A percentile compares a stretch with the other conserved stretches of the same genome.
These are phyloP conservation scores for Enteromius radiatus DNA, from an alignment of 2,797 vertebrate genomes.

Conservation along the genomic window DNA sequence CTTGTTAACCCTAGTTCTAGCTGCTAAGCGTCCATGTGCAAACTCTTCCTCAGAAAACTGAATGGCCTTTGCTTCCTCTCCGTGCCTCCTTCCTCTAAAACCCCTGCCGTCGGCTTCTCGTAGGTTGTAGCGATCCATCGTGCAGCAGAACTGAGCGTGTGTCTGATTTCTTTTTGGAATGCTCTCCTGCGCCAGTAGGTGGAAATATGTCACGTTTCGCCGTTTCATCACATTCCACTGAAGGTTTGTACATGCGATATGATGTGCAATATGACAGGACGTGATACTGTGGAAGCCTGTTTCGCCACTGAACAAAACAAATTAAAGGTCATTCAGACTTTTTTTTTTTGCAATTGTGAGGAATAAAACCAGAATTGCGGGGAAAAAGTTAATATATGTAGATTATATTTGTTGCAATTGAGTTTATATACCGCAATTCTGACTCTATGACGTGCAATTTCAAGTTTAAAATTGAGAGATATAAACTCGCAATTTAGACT, in stretches of 20 bases:
- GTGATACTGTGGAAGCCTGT: background rate
- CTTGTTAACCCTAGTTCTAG: constrained; percentile 22
- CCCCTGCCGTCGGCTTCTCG: constrained; percentile 14
- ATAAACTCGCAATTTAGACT: too few relatives aligned
- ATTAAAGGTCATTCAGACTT: background rate
- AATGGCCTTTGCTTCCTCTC: constrained; percentile 77
- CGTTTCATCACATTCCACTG: constrained; percentile 7
- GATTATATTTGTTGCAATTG: background rate
- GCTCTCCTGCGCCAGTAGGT: background rate
- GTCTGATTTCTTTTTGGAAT: background rate
- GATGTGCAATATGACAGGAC: constrained; percentile 24
- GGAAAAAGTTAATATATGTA: background rate
- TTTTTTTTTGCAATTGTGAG: background rate
- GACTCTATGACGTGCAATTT: too few relatives aligned
- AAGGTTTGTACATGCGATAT: background rate
- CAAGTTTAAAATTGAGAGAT: too few relatives aligned
- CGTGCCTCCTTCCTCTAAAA: constrained; percentile 72
- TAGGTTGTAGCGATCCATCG: constrained; percentile 26
- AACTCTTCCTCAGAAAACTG: constrained; percentile 64
- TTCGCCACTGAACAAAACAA: background rate
- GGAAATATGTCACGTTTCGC: background rate
- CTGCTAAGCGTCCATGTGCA: constrained; percentile 37
- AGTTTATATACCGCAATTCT: background rate
- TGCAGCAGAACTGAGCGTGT: constrained; percentile 39
- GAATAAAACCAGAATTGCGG: background rate